Evolutionary conservation across 2,113 vertebrate species (phyloP).

Genomic region (Scartelaos histophorus): DNA sequence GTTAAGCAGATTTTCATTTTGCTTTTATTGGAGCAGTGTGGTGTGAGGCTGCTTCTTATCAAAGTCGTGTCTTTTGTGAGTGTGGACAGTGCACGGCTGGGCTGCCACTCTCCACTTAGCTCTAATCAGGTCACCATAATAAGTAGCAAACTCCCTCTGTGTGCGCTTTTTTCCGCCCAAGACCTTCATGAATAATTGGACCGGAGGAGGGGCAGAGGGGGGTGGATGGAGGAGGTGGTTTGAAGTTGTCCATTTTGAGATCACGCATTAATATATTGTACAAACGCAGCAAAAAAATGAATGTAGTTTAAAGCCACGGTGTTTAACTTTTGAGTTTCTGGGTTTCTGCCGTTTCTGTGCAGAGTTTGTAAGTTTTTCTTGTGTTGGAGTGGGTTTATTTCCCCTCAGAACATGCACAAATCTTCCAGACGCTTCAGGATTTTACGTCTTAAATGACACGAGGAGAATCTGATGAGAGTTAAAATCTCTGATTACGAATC

Average conservation of each 20-base stretch:
- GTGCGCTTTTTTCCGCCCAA: slow-evolving; percentile 21
- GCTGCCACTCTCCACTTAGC: slow-evolving; percentile 31
- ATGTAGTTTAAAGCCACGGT: no score
- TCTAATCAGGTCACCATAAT: slow-evolving; percentile 53
- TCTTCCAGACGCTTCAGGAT: no score
- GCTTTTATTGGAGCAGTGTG: background rate
- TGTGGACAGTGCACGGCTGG: slow-evolving; percentile 8
- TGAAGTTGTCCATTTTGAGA: slow-evolving; percentile 47
- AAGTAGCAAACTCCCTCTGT: slow-evolving; percentile 39
- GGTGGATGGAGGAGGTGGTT: slow-evolving; percentile 14
- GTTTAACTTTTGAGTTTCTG: no score
- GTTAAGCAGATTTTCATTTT: background rate
- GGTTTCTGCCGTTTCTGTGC: no score
- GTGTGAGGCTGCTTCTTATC: background rate
- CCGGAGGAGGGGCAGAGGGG: background rate
- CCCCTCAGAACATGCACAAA: no score
- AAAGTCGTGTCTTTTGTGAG: slow-evolving; percentile 10
- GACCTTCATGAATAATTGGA: slow-evolving; percentile 64
- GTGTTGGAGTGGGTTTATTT: no score
- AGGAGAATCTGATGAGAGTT: no score
- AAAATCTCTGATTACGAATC: no score
- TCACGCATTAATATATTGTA: slow-evolving; percentile 18
- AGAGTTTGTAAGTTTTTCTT: no score
- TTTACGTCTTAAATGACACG: no score
- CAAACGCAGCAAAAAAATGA: background rate